Conservation (phyloP, 2,797 vertebrate species). For the Anas flavirostris region DNA sequence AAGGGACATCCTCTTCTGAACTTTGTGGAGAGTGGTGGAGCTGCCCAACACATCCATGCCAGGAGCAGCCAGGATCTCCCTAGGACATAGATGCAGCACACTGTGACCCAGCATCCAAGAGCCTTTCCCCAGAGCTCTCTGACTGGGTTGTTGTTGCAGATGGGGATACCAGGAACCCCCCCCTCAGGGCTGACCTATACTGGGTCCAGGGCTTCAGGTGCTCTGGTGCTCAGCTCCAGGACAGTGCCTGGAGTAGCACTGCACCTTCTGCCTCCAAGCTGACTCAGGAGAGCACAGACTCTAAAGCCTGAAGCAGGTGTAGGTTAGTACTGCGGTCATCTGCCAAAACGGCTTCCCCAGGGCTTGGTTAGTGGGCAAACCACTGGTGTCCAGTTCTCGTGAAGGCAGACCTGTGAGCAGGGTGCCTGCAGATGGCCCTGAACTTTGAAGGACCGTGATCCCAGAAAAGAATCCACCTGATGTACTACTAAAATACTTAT, state of each 20-base stretch:
- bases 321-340: neutral
- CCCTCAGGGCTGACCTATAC: neutral
- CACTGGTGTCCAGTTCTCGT: neutral
- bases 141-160: neutral
- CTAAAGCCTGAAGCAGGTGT: neutral
- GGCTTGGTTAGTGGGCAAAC: neutral
- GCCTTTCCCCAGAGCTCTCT: neutral
- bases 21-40: neutral
- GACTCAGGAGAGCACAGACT: neutral
- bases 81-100: neutral
- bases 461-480: neutral
- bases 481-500: neutral
- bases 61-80: neutral
- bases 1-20: neutral
- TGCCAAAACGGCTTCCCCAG: neutral
- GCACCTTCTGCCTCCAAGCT: neutral
- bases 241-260: neutral
- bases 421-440: neutral
- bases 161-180: neutral
- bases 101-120: neutral
- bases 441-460: neutral
- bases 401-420: neutral
- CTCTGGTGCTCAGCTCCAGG: neutral
- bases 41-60: neutral
- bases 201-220: rapidly evolving